Evolutionary conservation across 2,113 vertebrate species (phyloP), one percentile per base, ranked within the genome.

Genomic region (Carassius gibelio): DNA sequence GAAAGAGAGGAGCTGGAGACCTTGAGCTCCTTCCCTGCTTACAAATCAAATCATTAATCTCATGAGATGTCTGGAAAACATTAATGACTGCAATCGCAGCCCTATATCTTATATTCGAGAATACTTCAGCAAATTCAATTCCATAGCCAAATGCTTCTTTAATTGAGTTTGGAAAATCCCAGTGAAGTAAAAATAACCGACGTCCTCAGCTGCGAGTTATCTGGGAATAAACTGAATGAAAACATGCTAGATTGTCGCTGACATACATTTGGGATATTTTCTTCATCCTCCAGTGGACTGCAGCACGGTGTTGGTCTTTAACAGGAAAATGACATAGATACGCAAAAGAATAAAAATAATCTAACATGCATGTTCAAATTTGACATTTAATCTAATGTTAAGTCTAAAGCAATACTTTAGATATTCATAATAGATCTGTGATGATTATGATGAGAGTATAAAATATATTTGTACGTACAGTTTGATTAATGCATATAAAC

Each of bases 81-180:
- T 34, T 61, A 14, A 78, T 78, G 50, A 34, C 15, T 19, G 26
- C 52, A 76, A 76, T 52, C 8, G 8, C 14, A 17, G 74, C 48
- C 23, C 34, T 30, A 52, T 9, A 55, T 52, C 26, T 55, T 75
- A 75, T 17, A 30, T 52, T 10, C 5, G 9, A 30, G 8, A 55
- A 30, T 17, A 55, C 23, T 55, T 76, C 48, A 55, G 48, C 74
- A 76, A 52, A 76, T 82, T 48, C 14, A 76, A 14, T 36, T 68
- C 75, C 45, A n/a, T 23, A 10, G 57, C 38, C 45, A 50, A 83
- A 84, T 81, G 52, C 59, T 38, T 52, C 36, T 83, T 75, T 83
- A 85, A 83, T 62, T 30, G 34, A 66, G 68, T 88, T 83, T 21
- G 79, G 80, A 78, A 76, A 75, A 75, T 85, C 75, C 68, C 68